These are phyloP conservation scores for Anoplopoma fimbria DNA, from an alignment of 2,113 vertebrate species.

Conservation along the genomic window DNA sequence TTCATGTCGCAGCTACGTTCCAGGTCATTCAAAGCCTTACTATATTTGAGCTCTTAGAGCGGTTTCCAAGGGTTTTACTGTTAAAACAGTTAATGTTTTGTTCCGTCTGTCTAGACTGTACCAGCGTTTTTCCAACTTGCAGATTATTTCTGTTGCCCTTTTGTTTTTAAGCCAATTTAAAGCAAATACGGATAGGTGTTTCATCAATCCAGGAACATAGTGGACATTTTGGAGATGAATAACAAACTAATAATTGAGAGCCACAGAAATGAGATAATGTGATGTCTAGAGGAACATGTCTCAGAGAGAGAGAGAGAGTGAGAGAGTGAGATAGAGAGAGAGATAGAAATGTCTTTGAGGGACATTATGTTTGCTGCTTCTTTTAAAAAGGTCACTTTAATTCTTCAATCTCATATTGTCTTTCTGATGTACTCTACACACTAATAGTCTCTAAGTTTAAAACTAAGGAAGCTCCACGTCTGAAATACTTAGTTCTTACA, in stretches of 20 bases:
- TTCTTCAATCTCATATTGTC: conserved; percentile 77
- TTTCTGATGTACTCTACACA: conserved; percentile 68
- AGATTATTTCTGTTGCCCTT: conserved; percentile 67
- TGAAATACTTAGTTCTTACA: conserved; percentile 48
- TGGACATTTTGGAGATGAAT: conserved; percentile 69
- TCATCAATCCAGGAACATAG: conserved; percentile 67
- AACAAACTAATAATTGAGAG: conserved; percentile 60
- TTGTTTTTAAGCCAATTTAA: conserved; percentile 68
- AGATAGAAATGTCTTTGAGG: conserved; percentile 76
- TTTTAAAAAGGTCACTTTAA: conserved; percentile 87
- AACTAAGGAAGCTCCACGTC: conserved; percentile 56
- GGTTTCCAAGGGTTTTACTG: conserved; percentile 78
- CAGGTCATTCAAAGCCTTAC: conserved; percentile 74
- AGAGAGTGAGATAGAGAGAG: conserved; percentile 29
- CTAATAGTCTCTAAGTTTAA: conserved; percentile 59
- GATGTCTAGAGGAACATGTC: conserved; percentile 71
- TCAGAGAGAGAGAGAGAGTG: conserved; percentile 70
- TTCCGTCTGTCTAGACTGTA: conserved; percentile 73
- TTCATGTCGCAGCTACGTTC: conserved; percentile 63
- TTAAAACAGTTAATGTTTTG: conserved; percentile 85
- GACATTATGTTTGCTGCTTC: conserved; percentile 84
- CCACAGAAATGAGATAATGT: conserved; percentile 72
- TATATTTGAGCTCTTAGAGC: conserved; percentile 85
- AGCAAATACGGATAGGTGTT: conserved; percentile 55
- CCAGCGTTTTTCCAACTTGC: conserved; percentile 64